Percentiles rank a stretch among this genome's conserved stretches.
Evolutionary conservation across 2,797 vertebrate genomes (phyloP).

Genomic region (Etheostoma nigrum): DNA sequence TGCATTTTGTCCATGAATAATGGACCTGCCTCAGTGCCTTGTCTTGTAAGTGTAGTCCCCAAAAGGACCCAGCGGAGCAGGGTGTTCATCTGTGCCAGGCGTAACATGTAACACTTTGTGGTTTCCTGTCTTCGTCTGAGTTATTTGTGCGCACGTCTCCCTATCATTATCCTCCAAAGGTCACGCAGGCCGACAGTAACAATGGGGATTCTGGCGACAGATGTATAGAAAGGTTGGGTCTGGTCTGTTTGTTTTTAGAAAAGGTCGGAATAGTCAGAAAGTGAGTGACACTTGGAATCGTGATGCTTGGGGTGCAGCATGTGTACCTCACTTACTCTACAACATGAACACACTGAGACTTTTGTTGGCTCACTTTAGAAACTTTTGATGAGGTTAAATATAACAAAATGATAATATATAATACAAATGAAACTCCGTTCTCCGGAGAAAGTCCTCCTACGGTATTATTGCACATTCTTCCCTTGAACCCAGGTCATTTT

Average conservation of each 20-base stretch:
- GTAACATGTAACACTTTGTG: slow-evolving; percentile 4
- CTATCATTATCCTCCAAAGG: slow-evolving; percentile 59
- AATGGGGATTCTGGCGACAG: slow-evolving; percentile 32
- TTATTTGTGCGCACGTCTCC: slow-evolving; percentile 8
- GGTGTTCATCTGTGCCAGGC: slow-evolving; percentile 9
- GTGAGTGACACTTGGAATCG: neutral
- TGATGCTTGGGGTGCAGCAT: neutral
- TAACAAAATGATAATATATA: neutral
- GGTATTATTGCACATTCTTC: neutral
- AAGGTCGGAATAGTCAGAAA: slow-evolving; percentile 51
- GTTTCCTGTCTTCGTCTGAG: slow-evolving; percentile 16
- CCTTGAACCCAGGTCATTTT: slow-evolving; percentile 1
- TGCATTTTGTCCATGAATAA: slow-evolving; percentile 73
- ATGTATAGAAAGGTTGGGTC: slow-evolving; percentile 52
- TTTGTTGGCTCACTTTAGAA: neutral
- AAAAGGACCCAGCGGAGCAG: slow-evolving; percentile 34
- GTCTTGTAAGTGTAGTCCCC: slow-evolving; percentile 45
- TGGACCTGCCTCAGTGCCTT: slow-evolving; percentile 53
- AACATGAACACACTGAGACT: neutral
- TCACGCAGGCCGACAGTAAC: slow-evolving; percentile 25
- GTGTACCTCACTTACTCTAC: neutral
- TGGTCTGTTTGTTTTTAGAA: slow-evolving; percentile 31
- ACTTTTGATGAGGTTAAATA: neutral
- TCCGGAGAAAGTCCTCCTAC: slow-evolving; percentile 21
- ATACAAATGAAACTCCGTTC: slow-evolving; percentile 1